These are phyloP conservation scores for Drosophila varians DNA, from an alignment of 1,140 invertebrate genomes.

Conservation along the genomic window DNA sequence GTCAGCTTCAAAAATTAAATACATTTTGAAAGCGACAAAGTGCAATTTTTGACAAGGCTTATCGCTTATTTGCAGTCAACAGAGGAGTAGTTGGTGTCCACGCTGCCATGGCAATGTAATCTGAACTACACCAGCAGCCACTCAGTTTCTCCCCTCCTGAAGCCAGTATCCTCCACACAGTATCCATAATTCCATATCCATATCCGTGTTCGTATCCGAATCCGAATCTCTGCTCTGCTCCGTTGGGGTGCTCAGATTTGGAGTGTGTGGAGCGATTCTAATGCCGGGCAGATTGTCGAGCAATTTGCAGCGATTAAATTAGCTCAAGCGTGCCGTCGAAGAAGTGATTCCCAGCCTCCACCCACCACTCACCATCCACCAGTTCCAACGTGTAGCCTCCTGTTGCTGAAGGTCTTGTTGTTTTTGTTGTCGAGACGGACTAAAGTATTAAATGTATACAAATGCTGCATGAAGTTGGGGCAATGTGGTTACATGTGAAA, in stretches of 20 bases:
- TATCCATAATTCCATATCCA: conserved; percentile 13
- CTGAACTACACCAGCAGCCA: conserved; percentile 61
- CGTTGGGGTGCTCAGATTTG: conserved; percentile 30
- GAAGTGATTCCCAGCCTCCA: conserved; percentile 35
- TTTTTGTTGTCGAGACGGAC: conserved; percentile 41
- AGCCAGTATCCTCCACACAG: no score
- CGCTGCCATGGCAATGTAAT: conserved; percentile 53
- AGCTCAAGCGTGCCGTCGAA: conserved; percentile 74
- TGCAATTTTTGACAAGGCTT: conserved; percentile 50
- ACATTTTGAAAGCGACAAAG: no score
- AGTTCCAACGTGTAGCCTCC: no score
- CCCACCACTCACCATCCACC: neutral
- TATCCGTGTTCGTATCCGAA: conserved; percentile 10
- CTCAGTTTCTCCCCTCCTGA: conserved; percentile 4
- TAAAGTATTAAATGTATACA: conserved; percentile 49
- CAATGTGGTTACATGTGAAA: conserved; percentile 64
- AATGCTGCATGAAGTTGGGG: conserved; percentile 6
- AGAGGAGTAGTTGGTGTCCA: conserved; percentile 14
- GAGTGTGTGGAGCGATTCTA: conserved; percentile 59
- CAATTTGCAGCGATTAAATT: conserved; percentile 84
- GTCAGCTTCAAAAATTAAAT: no score
- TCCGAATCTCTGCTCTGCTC: neutral
- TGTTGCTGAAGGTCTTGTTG: conserved; percentile 18
- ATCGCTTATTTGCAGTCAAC: conserved; percentile 54
- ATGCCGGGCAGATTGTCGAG: conserved; percentile 79